Evolutionary conservation across 2,888 invertebrate species (phyloP), one percentile per base, ranked within the genome.

Genomic region (Lissocephala sabroskyi): DNA sequence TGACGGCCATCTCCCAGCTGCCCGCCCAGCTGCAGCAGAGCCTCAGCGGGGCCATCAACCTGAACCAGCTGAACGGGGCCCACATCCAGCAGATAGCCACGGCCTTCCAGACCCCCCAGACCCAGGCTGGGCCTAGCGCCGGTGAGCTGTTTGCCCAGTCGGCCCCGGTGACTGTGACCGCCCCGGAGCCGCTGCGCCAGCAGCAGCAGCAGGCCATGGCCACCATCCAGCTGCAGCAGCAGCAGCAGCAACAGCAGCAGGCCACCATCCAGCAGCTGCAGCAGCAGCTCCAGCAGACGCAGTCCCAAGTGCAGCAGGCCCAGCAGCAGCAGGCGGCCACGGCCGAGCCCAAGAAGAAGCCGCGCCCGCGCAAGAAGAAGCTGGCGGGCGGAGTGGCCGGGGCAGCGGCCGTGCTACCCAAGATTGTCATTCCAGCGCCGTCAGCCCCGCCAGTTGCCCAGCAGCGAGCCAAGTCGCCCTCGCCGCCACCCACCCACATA

Each of bases 21-120:
- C 83, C 84, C 3, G 74, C 82, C n/a, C 84, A 84, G 48, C 80
- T 84, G 52, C 84, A 84, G 45, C 85, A 85, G 53, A 83, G 79
- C 30, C 53, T 84, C 11, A 73, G 71, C 42, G 71, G 79, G 3
- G 80, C 81, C 28, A 81, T 84, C 11, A 84, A 84, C 62, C 70
- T 85, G 26, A 84, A 84, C 60, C 85, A 84, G 51, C 52, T 85
- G 49, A 83, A 70, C 54, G 75, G 82, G 16, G 78, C 84, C 3
- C 84, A 83, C 47, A 71, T 85, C 37, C 84, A 84, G 46, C 84
- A 84, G 52, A 79, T 83, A 11, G 81, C 84, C 1, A 76, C 71
- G 2, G 82, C 83, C 9, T 84, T 84, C 54, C 84, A 84, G 56
- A 77, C 82, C 23, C 81, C 83, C 2, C 79, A 82, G 14, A 75